phyloP scores from a whole-genome alignment of 2,888 invertebrate genomes.

The Cataglyphis rosenhaueri region DNA sequence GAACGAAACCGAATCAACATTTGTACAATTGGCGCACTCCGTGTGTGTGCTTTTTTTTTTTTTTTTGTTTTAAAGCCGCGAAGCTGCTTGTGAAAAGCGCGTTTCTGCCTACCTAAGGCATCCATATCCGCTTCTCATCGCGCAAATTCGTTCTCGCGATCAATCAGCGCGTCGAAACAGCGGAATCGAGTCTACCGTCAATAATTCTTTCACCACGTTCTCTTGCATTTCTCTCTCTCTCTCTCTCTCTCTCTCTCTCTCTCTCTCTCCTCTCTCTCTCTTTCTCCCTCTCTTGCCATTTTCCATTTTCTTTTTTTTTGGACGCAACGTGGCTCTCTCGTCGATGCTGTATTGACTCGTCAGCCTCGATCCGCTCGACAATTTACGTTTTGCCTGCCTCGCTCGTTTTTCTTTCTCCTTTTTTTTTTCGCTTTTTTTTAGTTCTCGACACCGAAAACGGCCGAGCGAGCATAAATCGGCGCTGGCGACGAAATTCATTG shows the following conservation, averaged over 20 bases:
- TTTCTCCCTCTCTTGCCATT: background rate
- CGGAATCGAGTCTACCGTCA: slow-evolving; percentile 49
- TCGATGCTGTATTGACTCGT: slow-evolving; percentile 65
- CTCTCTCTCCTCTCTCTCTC: background rate
- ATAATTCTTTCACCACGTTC: slow-evolving; percentile 54
- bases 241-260: no score
- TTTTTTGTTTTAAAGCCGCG: slow-evolving; percentile 31
- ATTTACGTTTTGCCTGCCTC: slow-evolving; percentile 50
- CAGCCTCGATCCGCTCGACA: slow-evolving; percentile 60
- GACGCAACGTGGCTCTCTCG: slow-evolving; percentile 56
- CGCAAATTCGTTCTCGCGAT: slow-evolving; percentile 49
- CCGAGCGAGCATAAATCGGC: slow-evolving; percentile 69
- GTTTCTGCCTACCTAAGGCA: slow-evolving; percentile 39
- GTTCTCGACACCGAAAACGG: slow-evolving; percentile 60
- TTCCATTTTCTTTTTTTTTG: background rate
- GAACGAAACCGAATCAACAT: slow-evolving; percentile 41
- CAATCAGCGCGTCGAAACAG: slow-evolving; percentile 54
- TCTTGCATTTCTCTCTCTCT: slow-evolving; percentile 10
- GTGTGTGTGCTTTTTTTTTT: background rate
- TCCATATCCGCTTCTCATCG: slow-evolving; percentile 30
- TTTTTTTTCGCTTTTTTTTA: slow-evolving; percentile 11
- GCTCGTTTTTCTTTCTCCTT: slow-evolving; percentile 37
- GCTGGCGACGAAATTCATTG: slow-evolving; percentile 60
- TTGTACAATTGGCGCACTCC: slow-evolving; percentile 34
- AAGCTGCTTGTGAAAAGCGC: slow-evolving; percentile 42